Evolutionary conservation across 1,140 invertebrate genomes (phyloP), one percentile per base, ranked within the genome.

Genomic region (Rhopalosiphum maidis): DNA sequence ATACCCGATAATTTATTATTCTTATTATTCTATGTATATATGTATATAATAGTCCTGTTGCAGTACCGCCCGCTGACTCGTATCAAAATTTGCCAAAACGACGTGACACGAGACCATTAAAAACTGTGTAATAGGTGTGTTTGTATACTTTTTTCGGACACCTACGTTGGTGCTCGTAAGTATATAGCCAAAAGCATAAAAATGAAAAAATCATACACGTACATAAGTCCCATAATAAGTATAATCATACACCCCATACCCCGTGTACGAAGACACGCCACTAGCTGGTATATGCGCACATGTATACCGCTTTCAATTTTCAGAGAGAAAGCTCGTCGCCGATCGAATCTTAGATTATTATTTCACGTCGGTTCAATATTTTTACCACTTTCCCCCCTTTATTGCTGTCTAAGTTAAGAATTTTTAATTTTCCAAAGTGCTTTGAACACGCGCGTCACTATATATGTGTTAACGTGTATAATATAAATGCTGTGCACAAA

Each of bases 61-160:
- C 55, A 77, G 15, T 5, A 6, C 15, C 60, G n/a, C 60, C 30
- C n/a, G 60, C 30, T 15, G 15, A 77, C 30, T n/a, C 60, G n/a
- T n/a, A n/a, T n/a, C 11, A 77, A 55, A 55, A 77, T 82, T 91
- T 25, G 25, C 22, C 15, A 91, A 77, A 48, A 77, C 90, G 41
- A 91, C 90, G 90, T 91, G 90, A 91, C 60, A 77, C n/a, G 25
- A 91, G 46, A 48, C 90, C 90, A 91, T 77, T 91, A 91, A 41
- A 1, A 18, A 23, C 3, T 55, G 7, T 55, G 2, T 48, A 8
- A 15, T 41, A 11, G 22, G n/a, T 55, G 51, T 48, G 21, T 89
- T 22, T 37, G 23, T 89, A 37, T 37, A 30, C 15, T 54, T 89
- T 86, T 83, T 85, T 85, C 51, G 22, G 88, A 89, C 35, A 55